Evolutionary conservation across 2,888 invertebrate species (phyloP).

Genomic region (Drosophila aldrichi): DNA sequence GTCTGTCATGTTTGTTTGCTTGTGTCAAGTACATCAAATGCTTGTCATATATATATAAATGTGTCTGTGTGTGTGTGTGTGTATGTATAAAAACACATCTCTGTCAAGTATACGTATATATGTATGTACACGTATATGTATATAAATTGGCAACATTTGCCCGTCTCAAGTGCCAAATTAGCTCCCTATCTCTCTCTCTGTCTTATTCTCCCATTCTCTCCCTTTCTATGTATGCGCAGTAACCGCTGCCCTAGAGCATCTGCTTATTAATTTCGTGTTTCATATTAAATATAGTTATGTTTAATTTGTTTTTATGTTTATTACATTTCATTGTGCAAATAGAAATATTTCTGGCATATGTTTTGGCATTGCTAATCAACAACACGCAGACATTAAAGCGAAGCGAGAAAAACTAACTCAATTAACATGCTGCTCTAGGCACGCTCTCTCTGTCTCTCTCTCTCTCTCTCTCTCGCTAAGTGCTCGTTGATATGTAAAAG

Average conservation of each 20-base stretch:
- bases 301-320: constrained; percentile 41
- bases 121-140: constrained; percentile 10
- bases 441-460: constrained; percentile 26
- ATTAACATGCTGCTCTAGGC: constrained; percentile 70
- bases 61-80: too few species aligned
- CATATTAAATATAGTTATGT: constrained; percentile 22
- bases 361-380: constrained; percentile 52
- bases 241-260: not conserved
- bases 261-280: constrained; percentile 11
- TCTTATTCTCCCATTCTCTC: not conserved
- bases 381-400: constrained; percentile 44
- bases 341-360: constrained; percentile 27
- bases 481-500: constrained; percentile 23
- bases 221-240: not conserved
- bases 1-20: constrained; percentile 73
- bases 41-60: constrained; percentile 46
- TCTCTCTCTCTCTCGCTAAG: constrained; percentile 12
- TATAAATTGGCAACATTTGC: constrained; percentile 60
- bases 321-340: constrained; percentile 55
- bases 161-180: constrained; percentile 26
- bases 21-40: constrained; percentile 62
- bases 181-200: not conserved
- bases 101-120: constrained; percentile 7
- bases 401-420: constrained; percentile 56
- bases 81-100: constrained; percentile 12